phyloP scores from a whole-genome alignment of 2,113 vertebrate species.

The Grus americana region DNA sequence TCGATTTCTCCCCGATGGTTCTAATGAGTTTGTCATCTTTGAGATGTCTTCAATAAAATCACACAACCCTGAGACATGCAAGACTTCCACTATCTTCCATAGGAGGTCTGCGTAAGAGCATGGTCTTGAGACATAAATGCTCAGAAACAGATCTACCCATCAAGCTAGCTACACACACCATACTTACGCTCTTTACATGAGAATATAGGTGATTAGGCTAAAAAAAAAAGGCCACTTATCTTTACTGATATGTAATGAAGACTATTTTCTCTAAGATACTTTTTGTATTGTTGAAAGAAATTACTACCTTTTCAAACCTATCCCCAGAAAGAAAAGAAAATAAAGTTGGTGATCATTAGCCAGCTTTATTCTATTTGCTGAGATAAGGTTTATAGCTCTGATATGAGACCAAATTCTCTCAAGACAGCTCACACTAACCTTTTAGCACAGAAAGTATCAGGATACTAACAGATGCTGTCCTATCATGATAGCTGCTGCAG shows the following conservation, averaged over 20 bases:
- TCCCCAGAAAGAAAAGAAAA: conserved; percentile 60
- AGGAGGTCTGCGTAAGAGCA: background rate
- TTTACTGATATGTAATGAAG: conserved; percentile 10
- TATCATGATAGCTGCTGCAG: background rate
- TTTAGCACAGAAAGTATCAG: conserved; percentile 25
- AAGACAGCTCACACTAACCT: conserved; percentile 9
- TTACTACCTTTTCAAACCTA: conserved; percentile 8
- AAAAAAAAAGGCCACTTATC: background rate
- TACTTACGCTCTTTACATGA: background rate
- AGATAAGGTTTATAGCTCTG: conserved; percentile 78
- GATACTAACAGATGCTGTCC: background rate
- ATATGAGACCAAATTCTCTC: conserved; percentile 53
- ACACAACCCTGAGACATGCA: background rate
- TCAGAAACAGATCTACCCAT: background rate
- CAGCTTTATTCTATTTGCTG: conserved; percentile 78
- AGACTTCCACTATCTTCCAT: background rate
- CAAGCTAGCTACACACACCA: background rate
- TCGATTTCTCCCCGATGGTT: background rate
- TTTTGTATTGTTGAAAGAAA: conserved; percentile 41
- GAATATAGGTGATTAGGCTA: background rate
- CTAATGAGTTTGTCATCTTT: background rate
- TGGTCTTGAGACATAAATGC: background rate
- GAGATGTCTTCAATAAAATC: background rate
- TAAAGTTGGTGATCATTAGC: conserved; percentile 75
- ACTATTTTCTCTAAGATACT: conserved; percentile 52